Evolutionary conservation across 1,140 invertebrate genomes (phyloP), one percentile per base, ranked within the genome.

Genomic region (Drosophila funebris): DNA sequence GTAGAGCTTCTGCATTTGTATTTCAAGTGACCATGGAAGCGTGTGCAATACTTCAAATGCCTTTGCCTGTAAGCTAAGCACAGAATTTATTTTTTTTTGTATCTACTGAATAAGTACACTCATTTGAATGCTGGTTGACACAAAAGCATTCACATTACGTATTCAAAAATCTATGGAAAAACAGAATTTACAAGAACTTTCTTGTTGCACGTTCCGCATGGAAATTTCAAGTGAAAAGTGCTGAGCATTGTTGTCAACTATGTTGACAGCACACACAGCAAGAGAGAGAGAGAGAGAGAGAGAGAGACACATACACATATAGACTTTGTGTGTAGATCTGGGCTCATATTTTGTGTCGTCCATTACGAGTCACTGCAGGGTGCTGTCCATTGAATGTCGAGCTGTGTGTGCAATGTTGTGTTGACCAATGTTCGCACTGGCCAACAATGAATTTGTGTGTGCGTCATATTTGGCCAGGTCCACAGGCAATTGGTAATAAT

Each of bases 191-290:
- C n/a, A 36, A 20, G 18, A 36, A 16, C 31, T 22, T 46, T 46
- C 60, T 36, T 62, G 67, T 54, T 62, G 48, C 29, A 33, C 48
- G 37, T 36, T 33, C n/a, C 43, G 56, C 54, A 61, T 61, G 57
- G 46, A 13, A 60, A 67, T 58, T 48, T 46, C 50, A 39, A 14
- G 31, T 41, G 29, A 33, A 9, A 33, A 37, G 33, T 27, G 33
- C 31, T 44, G 46, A 41, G 41, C 50, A 70, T 63, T 46, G 67
- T 46, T 69, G 67, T 63, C 36, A 41, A 29, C 44, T 52, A 41
- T 63, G 37, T 56, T 64, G 60, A 31, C 67, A 56, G 48, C 41
- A 29, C 29, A 48, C 43, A 39, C 29, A 36, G 13, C 13, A 41
- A n/a, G n/a, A n/a, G n/a, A n/a, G n/a, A n/a, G n/a, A n/a, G n/a